phyloP scores from a whole-genome alignment of 2,888 invertebrate genomes.

The Exocentrus adspersus region DNA sequence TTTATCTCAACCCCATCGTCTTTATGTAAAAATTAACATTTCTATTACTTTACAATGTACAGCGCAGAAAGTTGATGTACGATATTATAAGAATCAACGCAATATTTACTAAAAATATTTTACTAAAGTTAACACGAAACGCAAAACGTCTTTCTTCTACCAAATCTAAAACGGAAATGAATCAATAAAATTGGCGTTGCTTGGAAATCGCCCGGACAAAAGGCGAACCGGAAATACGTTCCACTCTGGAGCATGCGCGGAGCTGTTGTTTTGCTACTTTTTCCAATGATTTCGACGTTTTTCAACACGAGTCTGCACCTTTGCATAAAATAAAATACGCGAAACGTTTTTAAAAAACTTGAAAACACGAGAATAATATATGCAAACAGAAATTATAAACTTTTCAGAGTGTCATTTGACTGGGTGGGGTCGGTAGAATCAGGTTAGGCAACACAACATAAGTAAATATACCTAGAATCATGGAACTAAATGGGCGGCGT shows the following conservation, averaged over 20 bases:
- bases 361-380: too few relatives aligned
- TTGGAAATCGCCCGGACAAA: constrained; percentile 18
- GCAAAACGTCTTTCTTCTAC: constrained; percentile 14
- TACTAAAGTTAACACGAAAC: constrained; percentile 27
- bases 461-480: too few relatives aligned
- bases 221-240: constrained; percentile 1
- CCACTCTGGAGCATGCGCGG: constrained; percentile 1
- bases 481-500: too few relatives aligned
- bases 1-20: constrained; percentile 7
- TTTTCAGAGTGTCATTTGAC: too few relatives aligned
- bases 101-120: constrained; percentile 18
- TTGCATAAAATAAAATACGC: too few relatives aligned
- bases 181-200: constrained; percentile 22
- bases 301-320: too few relatives aligned
- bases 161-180: constrained; percentile 30
- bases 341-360: too few relatives aligned
- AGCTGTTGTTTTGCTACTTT: too few relatives aligned
- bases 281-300: too few relatives aligned
- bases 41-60: constrained; percentile 20
- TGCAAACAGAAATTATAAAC: too few relatives aligned
- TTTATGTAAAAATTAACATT: constrained; percentile 22
- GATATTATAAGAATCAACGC: constrained; percentile 22
- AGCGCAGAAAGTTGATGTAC: constrained; percentile 16
- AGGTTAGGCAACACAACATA: too few relatives aligned
- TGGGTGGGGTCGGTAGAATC: too few relatives aligned